A percentile compares a stretch with the other conserved stretches of the same genome.
These are phyloP conservation scores for Meteorus colon DNA, from an alignment of 2,888 invertebrate species.

Conservation along the genomic window DNA sequence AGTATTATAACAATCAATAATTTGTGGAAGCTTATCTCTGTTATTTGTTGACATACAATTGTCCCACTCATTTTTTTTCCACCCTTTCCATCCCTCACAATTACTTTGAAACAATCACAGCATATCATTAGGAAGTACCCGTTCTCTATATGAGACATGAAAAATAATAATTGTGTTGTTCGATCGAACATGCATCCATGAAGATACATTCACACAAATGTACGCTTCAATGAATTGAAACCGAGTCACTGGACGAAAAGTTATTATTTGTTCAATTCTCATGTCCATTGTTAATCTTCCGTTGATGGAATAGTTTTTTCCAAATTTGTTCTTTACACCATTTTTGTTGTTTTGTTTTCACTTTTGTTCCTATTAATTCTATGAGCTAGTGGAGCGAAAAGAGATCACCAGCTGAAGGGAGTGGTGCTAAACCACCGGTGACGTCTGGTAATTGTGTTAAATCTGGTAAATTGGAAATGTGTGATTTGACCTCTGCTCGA, in stretches of 20 bases:
- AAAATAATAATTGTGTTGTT: conserved; percentile 2
- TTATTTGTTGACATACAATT: neutral
- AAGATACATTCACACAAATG: neutral
- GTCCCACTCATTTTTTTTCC: conserved; percentile 5
- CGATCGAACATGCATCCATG: neutral
- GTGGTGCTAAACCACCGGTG: conserved; percentile 91
- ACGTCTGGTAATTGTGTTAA: conserved; percentile 93
- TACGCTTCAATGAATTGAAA: conserved; percentile 3
- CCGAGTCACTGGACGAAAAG: neutral
- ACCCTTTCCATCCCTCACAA: neutral
- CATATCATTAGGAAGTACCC: conserved; percentile 6
- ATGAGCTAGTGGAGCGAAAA: conserved; percentile 80
- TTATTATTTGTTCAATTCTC: neutral
- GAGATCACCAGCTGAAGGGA: conserved; percentile 96
- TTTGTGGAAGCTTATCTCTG: conserved; percentile 31
- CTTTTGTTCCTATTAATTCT: conserved; percentile 16
- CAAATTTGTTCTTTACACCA: conserved; percentile 23
- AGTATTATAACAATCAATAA: conserved; percentile 21
- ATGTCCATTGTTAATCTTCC: conserved; percentile 7
- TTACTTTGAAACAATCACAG: conserved; percentile 13
- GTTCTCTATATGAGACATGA: neutral
- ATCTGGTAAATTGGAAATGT: conserved; percentile 95
- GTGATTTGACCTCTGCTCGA: conserved; percentile 91
- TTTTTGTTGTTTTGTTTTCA: neutral
- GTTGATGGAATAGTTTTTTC: conserved; percentile 19